Conservation (phyloP, 2,113 vertebrate genomes). For the Myiopsitta monachus region DNA sequence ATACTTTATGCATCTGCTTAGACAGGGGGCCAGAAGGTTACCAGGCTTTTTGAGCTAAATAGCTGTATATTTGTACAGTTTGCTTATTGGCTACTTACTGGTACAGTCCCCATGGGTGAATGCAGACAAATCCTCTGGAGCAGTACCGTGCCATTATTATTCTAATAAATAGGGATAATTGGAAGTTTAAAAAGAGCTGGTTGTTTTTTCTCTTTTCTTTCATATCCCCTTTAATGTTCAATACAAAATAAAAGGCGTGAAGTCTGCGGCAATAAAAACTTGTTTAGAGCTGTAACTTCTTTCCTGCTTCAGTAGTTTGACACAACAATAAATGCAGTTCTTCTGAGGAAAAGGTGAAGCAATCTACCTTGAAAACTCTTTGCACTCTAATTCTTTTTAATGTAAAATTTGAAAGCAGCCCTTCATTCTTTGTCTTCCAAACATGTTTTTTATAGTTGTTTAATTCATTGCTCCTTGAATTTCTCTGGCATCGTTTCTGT, state of each 20-base stretch:
- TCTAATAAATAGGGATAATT: conserved; percentile 16
- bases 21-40: not conserved
- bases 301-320: conserved; percentile 38
- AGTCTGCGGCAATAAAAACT: conserved; percentile 53
- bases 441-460: not conserved
- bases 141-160: not conserved
- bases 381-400: not conserved
- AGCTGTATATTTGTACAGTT: not conserved
- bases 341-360: not conserved
- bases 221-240: conserved; percentile 38
- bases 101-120: not conserved
- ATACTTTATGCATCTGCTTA: not conserved
- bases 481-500: not conserved
- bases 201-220: not conserved
- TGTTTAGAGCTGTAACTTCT: conserved; percentile 37
- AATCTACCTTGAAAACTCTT: conserved; percentile 26
- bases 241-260: conserved; percentile 41
- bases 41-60: not conserved
- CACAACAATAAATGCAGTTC: conserved; percentile 25
- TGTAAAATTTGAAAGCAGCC: not conserved
- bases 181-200: not conserved
- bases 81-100: not conserved
- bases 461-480: not conserved
- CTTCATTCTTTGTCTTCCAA: not conserved
- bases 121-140: conserved; percentile 1